Base-by-base conservation (phyloP, 2,797 vertebrate genomes). In the Sorex maritimensis region DNA sequence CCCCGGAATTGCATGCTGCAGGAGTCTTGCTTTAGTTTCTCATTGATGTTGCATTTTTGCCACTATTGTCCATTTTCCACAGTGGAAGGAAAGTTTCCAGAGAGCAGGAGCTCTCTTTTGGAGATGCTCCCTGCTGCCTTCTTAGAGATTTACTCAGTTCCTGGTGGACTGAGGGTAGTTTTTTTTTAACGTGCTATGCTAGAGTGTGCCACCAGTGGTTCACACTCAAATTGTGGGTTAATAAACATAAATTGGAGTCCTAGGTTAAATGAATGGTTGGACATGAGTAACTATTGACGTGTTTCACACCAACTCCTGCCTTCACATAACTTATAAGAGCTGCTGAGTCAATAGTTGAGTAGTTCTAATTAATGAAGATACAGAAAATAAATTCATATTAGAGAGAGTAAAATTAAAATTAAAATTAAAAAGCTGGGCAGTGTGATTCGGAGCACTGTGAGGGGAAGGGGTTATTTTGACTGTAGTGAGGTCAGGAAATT, bases 341-440 rank as follows among this genome's bases (percentile, higher is more conserved):
- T 77, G 52, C 46, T 14, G 61, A 17, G 23, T 73, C 19, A 38
- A 28, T 49, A 78, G 34, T 19, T 63, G 2, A 73, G 17, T 15
- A 81, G 88, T 55, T 55, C 81, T n/a, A 46, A 83, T 75, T 73
- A 88, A 24, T 30, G 41, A 21, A 86, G 85, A 24, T 58, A 4
- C n/a, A 65, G 52, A 61, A 72, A 23, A 74, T 61, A 58, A 63
- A 65, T 17, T 34, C 19, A 9, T 7, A n/a, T 12, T 55, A 81
- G 30, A 30, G 0, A 34, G 68, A 77, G 55, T n/a, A n/a, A 85
- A 23, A 49, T 11, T 23, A 17, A 9, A 17, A 19, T 65, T 83
- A 26, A 55, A 17, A 55, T 28, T 7, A 52, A 17, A 87, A 61
- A 15, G 24, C 82, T 11, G 14, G n/a, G 61, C 38, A 24, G 4